A percentile compares a stretch with the other conserved stretches of the same genome.
Evolutionary conservation across 2,888 invertebrate species (phyloP).

Genomic region (Dicycla oo): DNA sequence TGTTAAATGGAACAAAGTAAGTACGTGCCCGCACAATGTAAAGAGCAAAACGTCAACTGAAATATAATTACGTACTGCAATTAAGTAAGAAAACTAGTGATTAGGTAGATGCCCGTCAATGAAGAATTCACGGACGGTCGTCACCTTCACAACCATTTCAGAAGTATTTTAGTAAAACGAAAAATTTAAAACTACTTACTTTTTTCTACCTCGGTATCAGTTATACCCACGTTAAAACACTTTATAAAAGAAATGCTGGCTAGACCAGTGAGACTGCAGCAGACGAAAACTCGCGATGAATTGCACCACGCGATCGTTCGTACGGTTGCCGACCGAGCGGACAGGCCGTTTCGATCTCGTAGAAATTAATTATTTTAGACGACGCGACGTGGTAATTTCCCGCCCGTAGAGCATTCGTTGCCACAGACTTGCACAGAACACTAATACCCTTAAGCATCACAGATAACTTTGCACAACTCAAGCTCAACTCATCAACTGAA

Average conservation of each 20-base stretch:
- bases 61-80: too few relatives aligned
- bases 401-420: slow-evolving; percentile 18
- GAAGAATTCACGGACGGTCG: neutral
- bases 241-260: neutral
- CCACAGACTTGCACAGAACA: too few relatives aligned
- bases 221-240: neutral
- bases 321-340: neutral
- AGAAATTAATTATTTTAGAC: neutral
- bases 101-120: neutral
- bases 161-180: neutral
- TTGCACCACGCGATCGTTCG: slow-evolving; percentile 2
- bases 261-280: neutral
- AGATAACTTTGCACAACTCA: too few relatives aligned
- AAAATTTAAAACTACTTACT: slow-evolving; percentile 1
- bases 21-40: too few relatives aligned
- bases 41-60: too few relatives aligned
- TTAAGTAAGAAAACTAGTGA: too few relatives aligned
- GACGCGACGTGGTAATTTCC: slow-evolving; percentile 16
- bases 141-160: too few relatives aligned
- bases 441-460: too few relatives aligned
- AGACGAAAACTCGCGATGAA: neutral
- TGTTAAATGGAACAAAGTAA: too few relatives aligned
- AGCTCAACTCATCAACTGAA: too few relatives aligned
- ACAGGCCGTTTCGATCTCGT: neutral
- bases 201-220: neutral